A percentile compares a stretch with the other conserved stretches of the same genome.
Conservation (phyloP, 2,797 vertebrate species). For the Coracias cyanogaster region DNA sequence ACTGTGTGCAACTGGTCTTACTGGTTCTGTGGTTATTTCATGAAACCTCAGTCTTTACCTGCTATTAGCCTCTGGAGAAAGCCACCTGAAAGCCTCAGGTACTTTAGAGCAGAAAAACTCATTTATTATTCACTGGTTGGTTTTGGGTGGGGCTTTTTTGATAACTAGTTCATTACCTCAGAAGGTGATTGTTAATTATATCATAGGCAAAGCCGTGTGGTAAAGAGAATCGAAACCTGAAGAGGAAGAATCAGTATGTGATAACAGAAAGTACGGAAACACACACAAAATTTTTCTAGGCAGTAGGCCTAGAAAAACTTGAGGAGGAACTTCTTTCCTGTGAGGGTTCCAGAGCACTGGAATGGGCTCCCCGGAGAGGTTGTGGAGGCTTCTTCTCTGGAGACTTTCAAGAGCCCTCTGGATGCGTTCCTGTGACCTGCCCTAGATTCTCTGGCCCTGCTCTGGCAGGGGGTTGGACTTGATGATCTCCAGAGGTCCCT, state of each 20-base stretch:
- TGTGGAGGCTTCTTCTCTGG: no score
- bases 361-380: no score
- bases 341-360: no score
- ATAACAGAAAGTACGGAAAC: not conserved
- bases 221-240: not conserved
- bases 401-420: no score
- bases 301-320: not conserved
- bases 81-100: not conserved
- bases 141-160: not conserved
- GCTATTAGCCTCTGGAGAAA: not conserved
- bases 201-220: not conserved
- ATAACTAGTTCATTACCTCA: not conserved
- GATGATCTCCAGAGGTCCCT: no score
- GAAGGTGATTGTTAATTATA: not conserved
- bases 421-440: no score
- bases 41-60: not conserved
- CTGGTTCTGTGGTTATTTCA: not conserved
- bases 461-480: no score
- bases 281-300: no score
- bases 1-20: no score
- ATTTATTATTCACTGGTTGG: not conserved
- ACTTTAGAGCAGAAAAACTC: not conserved
- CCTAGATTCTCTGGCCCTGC: no score
- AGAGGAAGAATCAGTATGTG: not conserved
- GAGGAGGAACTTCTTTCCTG: no score